These are phyloP conservation scores for Leucopternis melanops DNA, from an alignment of 2,113 vertebrate genomes.

Conservation along the genomic window DNA sequence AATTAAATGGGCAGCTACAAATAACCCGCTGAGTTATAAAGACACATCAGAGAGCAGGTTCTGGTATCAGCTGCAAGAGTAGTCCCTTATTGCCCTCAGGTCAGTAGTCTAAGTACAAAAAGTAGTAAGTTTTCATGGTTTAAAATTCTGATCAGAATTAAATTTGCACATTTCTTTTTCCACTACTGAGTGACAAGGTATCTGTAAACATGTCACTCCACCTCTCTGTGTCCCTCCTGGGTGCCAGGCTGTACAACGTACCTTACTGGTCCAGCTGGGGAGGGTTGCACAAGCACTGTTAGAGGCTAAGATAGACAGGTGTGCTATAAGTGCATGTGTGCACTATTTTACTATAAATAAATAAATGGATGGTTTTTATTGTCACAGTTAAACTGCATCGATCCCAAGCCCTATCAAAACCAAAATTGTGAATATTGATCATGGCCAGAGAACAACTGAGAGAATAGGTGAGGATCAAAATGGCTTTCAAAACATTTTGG, in stretches of 20 bases:
- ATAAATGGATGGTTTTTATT: background rate
- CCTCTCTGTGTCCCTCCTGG: background rate
- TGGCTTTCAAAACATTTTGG: background rate
- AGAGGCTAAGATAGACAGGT: background rate
- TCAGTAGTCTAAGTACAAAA: background rate
- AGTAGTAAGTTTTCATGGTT: background rate
- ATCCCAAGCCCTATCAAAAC: background rate
- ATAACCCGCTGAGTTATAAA: background rate
- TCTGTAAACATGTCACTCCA: background rate
- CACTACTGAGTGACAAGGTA: background rate
- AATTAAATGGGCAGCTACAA: background rate
- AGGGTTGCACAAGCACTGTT: background rate
- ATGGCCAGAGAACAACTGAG: background rate
- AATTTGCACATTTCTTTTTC: background rate
- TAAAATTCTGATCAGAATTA: background rate
- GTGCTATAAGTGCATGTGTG: background rate
- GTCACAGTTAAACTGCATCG: background rate
- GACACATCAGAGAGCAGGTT: background rate
- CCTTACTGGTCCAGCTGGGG: background rate
- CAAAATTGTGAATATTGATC: background rate
- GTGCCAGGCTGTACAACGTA: background rate
- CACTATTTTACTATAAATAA: background rate
- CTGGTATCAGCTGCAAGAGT: background rate
- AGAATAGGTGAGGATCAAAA: fast-evolving
- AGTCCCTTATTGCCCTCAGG: background rate